Evolutionary conservation across 2,888 invertebrate genomes (phyloP), one percentile per base, ranked within the genome.

Genomic region (Trachelus troglodyta): DNA sequence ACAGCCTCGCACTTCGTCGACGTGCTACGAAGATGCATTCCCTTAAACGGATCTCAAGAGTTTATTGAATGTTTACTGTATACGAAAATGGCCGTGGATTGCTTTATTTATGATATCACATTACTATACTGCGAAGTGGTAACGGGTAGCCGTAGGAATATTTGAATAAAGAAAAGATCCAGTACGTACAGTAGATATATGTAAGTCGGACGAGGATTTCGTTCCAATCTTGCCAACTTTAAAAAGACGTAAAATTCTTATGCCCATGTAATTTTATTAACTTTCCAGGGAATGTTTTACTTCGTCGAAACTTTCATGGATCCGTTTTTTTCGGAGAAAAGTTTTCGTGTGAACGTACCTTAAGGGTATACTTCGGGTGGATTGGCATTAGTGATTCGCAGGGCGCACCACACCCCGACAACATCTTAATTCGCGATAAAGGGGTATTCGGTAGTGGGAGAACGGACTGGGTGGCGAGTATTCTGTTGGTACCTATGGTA

Each of bases 41-140:
- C 85, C 84, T 86, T 89, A 89, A 89, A 89, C 88, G 88, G 88
- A 89, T 89, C 86, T 83, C 82, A 82, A 80, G 84, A 86, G 87
- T 88, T 88, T 87, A 88, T 88, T 87, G 89, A 89, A 89, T 88
- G 87, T 89, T 88, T 88, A 89, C 87, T 85, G 83, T 85, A 71
- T 9, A 34, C 33, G 15, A 71, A 71, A 56, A 56, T 9, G 56
- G 56, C 23, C 9, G 23, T 23, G 56, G 23, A 56, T 56, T 56
- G 56, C 23, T 56, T 56, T 56, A 56, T 56, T 56, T 56, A 56
- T 23, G 56, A 56, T 23, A 56, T 56, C 56, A 9, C 56, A 9
- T 56, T 56, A 56, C 56, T 23, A 6, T 56, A 56, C 6, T 9
- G 23, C 23, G 23, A 56, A 56, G 56, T 23, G 56, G 23, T 56